A percentile compares a stretch with the other conserved stretches of the same genome.
Conservation (phyloP, 2,797 vertebrate species). For the Semaprochilodus insignis region DNA sequence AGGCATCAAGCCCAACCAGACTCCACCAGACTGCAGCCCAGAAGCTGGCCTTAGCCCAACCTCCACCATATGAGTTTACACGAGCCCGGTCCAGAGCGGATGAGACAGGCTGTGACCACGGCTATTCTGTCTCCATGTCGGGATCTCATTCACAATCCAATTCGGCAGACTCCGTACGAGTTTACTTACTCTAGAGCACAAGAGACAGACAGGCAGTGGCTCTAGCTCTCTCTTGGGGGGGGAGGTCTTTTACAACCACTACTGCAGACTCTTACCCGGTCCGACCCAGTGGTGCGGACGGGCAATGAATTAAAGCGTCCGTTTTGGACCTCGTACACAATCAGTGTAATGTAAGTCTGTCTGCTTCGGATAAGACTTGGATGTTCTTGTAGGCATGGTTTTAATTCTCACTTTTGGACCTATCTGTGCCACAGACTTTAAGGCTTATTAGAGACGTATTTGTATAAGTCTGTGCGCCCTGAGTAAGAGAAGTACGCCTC, state of each 20-base stretch:
- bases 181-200: conserved; percentile 27
- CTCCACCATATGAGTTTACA: conserved; percentile 79
- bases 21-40: conserved; percentile 69
- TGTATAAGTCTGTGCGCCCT: conserved; percentile 14
- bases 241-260: conserved; percentile 8
- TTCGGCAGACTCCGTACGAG: conserved; percentile 20
- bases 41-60: conserved; percentile 68
- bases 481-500: conserved; percentile 23
- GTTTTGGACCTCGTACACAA: neutral
- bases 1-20: conserved; percentile 86
- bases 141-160: conserved; percentile 34
- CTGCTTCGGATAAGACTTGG: conserved; percentile 25
- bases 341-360: conserved; percentile 16
- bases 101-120: conserved; percentile 17
- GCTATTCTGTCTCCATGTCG: conserved; percentile 28
- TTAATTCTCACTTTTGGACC: neutral
- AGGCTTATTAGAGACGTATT: conserved; percentile 23
- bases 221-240: too few species aligned
- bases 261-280: neutral
- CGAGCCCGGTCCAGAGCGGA: conserved; percentile 10
- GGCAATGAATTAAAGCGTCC: conserved; percentile 9
- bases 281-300: conserved; percentile 1
- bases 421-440: conserved; percentile 4
- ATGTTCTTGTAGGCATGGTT: conserved; percentile 1
- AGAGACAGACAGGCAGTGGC: neutral